Percentiles rank a stretch among this genome's conserved stretches.
Evolutionary conservation across 2,797 vertebrate genomes (phyloP).

Genomic region (Sternotherus odoratus): DNA sequence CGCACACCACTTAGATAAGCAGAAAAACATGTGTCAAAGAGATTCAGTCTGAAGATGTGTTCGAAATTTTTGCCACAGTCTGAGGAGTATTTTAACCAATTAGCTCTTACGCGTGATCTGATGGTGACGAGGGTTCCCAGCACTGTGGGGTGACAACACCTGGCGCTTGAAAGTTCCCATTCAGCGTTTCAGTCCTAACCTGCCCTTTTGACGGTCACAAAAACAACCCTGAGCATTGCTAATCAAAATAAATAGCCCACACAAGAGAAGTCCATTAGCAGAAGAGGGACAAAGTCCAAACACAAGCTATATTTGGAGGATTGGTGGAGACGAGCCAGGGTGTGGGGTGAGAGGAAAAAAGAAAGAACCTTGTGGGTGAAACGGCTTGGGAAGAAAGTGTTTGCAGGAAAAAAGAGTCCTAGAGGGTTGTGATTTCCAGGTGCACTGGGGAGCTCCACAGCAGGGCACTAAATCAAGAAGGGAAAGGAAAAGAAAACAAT

Average conservation of each 20-base stretch:
- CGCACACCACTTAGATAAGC: not conserved
- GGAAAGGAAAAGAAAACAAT: conserved; percentile 49
- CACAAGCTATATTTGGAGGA: conserved; percentile 35
- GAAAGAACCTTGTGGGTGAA: conserved; percentile 15
- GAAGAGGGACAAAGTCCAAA: conserved; percentile 47
- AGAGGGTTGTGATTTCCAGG: conserved; percentile 50
- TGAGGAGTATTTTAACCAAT: not conserved
- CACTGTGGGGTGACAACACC: fast-evolving
- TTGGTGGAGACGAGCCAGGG: conserved; percentile 31
- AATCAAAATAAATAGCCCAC: conserved; percentile 46
- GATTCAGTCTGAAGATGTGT: not conserved
- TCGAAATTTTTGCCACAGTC: fast-evolving
- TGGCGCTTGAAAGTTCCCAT: conserved; percentile 2
- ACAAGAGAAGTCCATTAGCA: conserved; percentile 27
- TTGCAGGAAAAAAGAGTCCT: conserved; percentile 30
- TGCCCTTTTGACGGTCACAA: conserved; percentile 27
- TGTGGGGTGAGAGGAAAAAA: not conserved
- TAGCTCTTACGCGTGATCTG: not conserved
- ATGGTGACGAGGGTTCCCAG: not conserved
- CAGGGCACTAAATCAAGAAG: conserved; percentile 52
- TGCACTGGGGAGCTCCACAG: conserved; percentile 44
- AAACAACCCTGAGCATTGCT: conserved; percentile 19
- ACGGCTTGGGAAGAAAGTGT: conserved; percentile 64
- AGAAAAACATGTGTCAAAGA: not conserved
- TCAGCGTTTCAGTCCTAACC: not conserved